phyloP scores from a whole-genome alignment of 1,140 invertebrate genomes.

The Subanguina moxae region DNA sequence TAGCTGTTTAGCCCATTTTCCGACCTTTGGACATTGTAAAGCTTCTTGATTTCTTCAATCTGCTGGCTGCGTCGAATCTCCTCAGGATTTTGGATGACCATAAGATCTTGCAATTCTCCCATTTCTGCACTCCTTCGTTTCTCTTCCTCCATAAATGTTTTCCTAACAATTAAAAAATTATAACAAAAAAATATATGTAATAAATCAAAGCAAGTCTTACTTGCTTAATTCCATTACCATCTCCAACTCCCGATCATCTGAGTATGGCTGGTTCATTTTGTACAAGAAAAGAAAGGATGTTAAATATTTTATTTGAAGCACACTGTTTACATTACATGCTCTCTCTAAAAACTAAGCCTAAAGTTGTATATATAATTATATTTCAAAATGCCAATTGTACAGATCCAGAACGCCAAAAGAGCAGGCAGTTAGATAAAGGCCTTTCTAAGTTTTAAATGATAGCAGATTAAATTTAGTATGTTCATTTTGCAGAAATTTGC shows the following conservation, averaged over 20 bases:
- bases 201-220: conserved; percentile 11
- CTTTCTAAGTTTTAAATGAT: too few species aligned
- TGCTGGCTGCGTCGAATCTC: conserved; percentile 24
- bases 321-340: neutral
- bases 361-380: conserved; percentile 1
- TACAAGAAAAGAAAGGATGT: neutral
- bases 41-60: conserved; percentile 35
- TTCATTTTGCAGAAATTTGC: too few species aligned
- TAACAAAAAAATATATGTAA: too few species aligned
- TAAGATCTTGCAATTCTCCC: conserved; percentile 23
- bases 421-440: too few species aligned
- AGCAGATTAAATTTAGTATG: too few species aligned
- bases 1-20: too few species aligned
- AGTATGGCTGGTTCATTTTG: neutral
- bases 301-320: neutral
- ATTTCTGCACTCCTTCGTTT: conserved; percentile 12
- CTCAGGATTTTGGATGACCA: conserved; percentile 28
- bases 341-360: neutral
- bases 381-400: too few species aligned
- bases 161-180: conserved; percentile 1
- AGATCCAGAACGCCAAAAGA: too few species aligned
- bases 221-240: conserved; percentile 38
- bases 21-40: conserved; percentile 8
- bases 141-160: conserved; percentile 31
- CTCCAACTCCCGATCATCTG: conserved; percentile 15